Percentiles rank a stretch among this genome's conserved stretches.
Conservation (phyloP, 2,113 vertebrate genomes). For the Ochotona princeps region DNA sequence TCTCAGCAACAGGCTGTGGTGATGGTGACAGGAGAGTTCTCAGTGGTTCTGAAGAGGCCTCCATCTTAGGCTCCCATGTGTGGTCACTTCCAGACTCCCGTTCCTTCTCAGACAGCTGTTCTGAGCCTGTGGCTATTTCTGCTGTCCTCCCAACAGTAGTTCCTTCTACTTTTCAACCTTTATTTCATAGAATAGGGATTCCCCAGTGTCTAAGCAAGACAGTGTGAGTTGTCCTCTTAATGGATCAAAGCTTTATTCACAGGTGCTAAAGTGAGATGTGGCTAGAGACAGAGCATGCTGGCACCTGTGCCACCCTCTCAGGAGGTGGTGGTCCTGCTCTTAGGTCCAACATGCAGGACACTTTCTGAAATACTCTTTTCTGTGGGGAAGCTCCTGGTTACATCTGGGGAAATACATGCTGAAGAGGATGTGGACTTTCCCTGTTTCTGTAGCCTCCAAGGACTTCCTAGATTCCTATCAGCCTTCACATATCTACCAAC, state of each 20-base stretch:
- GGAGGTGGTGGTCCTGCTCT: neutral
- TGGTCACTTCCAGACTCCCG: neutral
- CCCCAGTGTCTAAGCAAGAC: neutral
- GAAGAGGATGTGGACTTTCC: neutral
- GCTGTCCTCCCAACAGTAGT: neutral
- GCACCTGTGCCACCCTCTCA: neutral
- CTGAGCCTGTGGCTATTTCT: neutral
- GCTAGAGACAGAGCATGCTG: neutral
- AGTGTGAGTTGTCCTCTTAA: neutral
- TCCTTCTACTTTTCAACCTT: neutral
- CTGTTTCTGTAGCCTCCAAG: neutral
- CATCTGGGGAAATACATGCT: neutral
- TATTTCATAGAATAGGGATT: neutral
- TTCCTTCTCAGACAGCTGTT: neutral
- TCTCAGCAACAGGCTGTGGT: neutral
- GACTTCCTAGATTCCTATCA: neutral
- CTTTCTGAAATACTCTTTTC: neutral
- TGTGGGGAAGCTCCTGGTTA: neutral
- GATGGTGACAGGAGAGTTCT: neutral
- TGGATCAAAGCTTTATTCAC: neutral
- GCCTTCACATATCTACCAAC: neutral
- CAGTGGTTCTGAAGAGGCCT: neutral
- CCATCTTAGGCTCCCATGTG: neutral
- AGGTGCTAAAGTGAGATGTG: neutral
- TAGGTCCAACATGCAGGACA: neutral